Conservation (phyloP, 2,888 invertebrate genomes). For the Nezara viridula region DNA sequence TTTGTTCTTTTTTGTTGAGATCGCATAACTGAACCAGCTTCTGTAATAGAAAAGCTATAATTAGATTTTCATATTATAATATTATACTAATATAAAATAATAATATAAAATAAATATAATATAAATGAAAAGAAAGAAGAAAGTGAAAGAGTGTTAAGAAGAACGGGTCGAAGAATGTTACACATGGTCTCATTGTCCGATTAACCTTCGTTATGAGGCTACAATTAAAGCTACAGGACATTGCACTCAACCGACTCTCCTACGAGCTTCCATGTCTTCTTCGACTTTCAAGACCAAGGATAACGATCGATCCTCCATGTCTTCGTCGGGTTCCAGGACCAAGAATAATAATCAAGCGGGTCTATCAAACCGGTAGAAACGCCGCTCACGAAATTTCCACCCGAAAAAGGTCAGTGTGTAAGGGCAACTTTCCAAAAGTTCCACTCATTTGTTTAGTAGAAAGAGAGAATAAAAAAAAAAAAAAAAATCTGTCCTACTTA, state of each 20-base stretch:
- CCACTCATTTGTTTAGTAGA: slow-evolving; percentile 10
- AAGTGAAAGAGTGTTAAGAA: neutral
- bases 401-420: slow-evolving; percentile 10
- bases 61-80: neutral
- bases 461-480: slow-evolving; percentile 49
- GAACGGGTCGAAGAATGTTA: neutral
- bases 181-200: slow-evolving; percentile 55
- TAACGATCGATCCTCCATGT: neutral
- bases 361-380: slow-evolving; percentile 16
- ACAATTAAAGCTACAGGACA: slow-evolving; percentile 50
- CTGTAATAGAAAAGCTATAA: slow-evolving; percentile 32
- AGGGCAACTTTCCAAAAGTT: slow-evolving; percentile 25
- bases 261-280: neutral
- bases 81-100: neutral
- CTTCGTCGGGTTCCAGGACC: neutral
- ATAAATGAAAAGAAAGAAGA: slow-evolving; percentile 6
- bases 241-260: neutral
- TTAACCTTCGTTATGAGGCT: slow-evolving; percentile 58
- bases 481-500: slow-evolving; percentile 10
- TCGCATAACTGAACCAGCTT: slow-evolving; percentile 53
- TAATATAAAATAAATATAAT: neutral
- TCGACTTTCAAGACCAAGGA: neutral
- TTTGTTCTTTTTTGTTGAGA: slow-evolving; percentile 55
- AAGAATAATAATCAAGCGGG: neutral
- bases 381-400: neutral